These are phyloP conservation scores for Henricia sp. DNA, from an alignment of 53 echinoderm and acorn worm genomes.

Conservation along the genomic window DNA sequence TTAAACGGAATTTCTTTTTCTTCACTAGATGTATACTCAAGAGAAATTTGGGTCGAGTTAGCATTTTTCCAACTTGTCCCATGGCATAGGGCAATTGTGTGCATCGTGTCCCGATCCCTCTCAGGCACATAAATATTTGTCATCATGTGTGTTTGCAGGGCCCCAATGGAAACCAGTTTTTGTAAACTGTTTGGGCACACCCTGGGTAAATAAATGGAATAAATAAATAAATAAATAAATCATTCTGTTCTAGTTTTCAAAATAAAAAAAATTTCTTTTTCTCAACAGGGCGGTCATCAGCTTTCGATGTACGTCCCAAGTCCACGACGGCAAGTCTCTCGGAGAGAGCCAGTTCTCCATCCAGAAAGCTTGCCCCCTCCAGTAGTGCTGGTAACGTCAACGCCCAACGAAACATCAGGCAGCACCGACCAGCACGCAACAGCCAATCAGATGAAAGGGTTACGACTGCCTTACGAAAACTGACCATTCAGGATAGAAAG, in stretches of 20 bases:
- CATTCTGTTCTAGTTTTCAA: neutral
- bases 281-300: neutral
- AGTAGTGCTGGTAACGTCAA: constrained; percentile 87
- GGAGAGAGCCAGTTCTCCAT: neutral
- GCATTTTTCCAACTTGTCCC: too few species aligned
- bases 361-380: constrained; percentile 51
- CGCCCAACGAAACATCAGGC: constrained; percentile 73
- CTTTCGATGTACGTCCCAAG: constrained; percentile 30
- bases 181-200: neutral
- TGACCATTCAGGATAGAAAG: constrained; percentile 72
- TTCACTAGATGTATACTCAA: too few species aligned
- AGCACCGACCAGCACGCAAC: constrained; percentile 41
- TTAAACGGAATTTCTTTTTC: too few species aligned
- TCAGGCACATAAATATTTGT: too few species aligned
- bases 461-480: constrained; percentile 73
- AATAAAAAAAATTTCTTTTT: neutral
- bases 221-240: too few species aligned
- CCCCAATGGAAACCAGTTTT: too few species aligned
- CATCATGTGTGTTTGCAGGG: too few species aligned
- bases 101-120: too few species aligned
- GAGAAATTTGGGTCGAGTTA: too few species aligned
- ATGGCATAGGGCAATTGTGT: too few species aligned
- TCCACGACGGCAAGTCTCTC: constrained; percentile 43
- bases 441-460: constrained; percentile 58
- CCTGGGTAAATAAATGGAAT: too few species aligned